Evolutionary conservation across 2,797 vertebrate genomes (phyloP), one percentile per base, ranked within the genome.

Genomic region (Myripristis murdjan): DNA sequence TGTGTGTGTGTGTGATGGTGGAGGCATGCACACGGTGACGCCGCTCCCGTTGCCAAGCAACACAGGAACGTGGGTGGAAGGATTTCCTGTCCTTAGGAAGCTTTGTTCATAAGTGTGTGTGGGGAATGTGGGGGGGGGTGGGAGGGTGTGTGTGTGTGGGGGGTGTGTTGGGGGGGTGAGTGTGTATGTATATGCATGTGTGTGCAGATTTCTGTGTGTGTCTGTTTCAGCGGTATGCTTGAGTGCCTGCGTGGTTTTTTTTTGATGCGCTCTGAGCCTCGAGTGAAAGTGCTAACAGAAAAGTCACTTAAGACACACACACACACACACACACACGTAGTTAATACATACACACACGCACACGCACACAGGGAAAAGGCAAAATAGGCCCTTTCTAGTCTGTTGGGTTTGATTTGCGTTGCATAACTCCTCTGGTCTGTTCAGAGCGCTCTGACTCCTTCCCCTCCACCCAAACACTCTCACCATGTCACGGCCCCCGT

Each of bases 1-100:
- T 72, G 77, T 16, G 72, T 86, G 15, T 35, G 48, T 23, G 33
- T 43, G 58, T 67, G 68, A 78, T 23, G 16, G 75, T 5, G 75
- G 80, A 91, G 88, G 87, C 85, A 77, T 70, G 84, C 90, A 92
- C 84, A 81, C 85, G 8, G 82, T 93, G 91, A 93, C 87, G 91
- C 92, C 89, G 90, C 86, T 83, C 72, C 26, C 75, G 91, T 93
- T 92, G 87, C 92, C 77, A 67, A 47, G 92, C 85, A 92, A 93
- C 89, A 85, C 87, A 88, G 87, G 35, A 85, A 91, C 91, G 89
- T 93, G 90, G 89, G 94, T 89, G 86, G 89, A 94, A 66, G 90
- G 95, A 93, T 95, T 96, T 97, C 96, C 96, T 96, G 94, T 93
- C 93, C 91, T 92, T 24, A 78, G 94, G 94, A 94, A 91, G 91